These are phyloP conservation scores for Microctonus aethiopoides DNA, from an alignment of 2,888 invertebrate species.

Conservation along the genomic window DNA sequence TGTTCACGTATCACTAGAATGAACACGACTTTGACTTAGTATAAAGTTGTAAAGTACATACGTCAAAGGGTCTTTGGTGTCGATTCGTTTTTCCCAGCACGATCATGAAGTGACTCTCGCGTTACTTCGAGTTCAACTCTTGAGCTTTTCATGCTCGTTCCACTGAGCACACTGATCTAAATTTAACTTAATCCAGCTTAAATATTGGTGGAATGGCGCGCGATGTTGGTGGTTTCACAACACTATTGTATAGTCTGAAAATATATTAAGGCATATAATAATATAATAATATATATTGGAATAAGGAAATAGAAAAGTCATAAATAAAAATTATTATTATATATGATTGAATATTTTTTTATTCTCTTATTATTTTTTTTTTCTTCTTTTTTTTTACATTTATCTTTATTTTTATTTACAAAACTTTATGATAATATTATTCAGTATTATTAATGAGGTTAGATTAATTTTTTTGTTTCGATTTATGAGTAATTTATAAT, in stretches of 20 bases:
- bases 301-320: background rate
- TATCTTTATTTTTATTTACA: background rate
- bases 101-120: slow-evolving; percentile 1
- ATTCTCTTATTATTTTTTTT: background rate
- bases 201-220: slow-evolving; percentile 47
- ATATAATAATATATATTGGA: background rate
- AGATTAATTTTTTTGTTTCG: background rate
- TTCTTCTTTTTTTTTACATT: background rate
- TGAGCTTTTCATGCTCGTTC: background rate
- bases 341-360: too few relatives aligned
- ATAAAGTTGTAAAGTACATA: slow-evolving; percentile 7
- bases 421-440: background rate
- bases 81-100: background rate
- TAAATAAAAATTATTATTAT: too few relatives aligned
- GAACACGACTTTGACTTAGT: slow-evolving; percentile 18
- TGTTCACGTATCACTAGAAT: background rate
- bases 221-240: slow-evolving; percentile 39
- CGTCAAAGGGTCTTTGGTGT: background rate
- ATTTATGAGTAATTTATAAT: background rate
- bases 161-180: slow-evolving; percentile 54
- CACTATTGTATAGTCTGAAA: background rate
- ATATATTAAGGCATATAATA: background rate
- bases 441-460: background rate
- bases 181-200: slow-evolving; percentile 56
- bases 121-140: background rate